Percentiles rank a stretch among this genome's conserved stretches.
Evolutionary conservation across 2,797 vertebrate genomes (phyloP).

Genomic region (Iguana delicatissima): DNA sequence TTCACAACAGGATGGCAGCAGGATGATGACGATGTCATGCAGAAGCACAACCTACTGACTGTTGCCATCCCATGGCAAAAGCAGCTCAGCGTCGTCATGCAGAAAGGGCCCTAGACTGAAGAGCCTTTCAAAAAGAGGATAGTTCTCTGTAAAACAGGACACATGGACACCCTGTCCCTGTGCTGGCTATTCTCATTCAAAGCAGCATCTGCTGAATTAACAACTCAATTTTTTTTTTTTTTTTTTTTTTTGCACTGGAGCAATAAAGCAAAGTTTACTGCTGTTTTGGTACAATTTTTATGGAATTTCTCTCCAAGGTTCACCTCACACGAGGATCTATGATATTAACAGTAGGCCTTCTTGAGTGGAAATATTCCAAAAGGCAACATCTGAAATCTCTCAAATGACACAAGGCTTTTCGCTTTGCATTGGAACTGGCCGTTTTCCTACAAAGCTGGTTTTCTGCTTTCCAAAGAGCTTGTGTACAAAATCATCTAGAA

Average conservation of each 20-base stretch:
- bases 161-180: background rate
- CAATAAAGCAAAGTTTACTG: background rate
- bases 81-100: too few species aligned
- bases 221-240: background rate
- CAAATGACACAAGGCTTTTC: background rate
- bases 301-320: background rate
- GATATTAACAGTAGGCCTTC: background rate
- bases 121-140: background rate
- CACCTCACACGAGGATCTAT: background rate
- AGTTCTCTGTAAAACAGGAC: background rate
- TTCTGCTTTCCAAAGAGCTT: background rate
- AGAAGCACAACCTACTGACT: too few species aligned
- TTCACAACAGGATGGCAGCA: too few species aligned
- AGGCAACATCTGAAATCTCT: slow-evolving; percentile 7
- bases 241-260: background rate
- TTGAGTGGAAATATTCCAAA: background rate
- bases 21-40: too few species aligned
- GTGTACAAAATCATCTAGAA: background rate
- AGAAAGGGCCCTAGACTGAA: too few species aligned
- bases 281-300: background rate
- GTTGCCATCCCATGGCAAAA: too few species aligned
- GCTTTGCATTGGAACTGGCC: background rate
- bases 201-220: background rate
- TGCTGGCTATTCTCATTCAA: background rate
- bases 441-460: background rate